Conservation (phyloP, 2,113 vertebrate species). For the Tachycineta bicolor region DNA sequence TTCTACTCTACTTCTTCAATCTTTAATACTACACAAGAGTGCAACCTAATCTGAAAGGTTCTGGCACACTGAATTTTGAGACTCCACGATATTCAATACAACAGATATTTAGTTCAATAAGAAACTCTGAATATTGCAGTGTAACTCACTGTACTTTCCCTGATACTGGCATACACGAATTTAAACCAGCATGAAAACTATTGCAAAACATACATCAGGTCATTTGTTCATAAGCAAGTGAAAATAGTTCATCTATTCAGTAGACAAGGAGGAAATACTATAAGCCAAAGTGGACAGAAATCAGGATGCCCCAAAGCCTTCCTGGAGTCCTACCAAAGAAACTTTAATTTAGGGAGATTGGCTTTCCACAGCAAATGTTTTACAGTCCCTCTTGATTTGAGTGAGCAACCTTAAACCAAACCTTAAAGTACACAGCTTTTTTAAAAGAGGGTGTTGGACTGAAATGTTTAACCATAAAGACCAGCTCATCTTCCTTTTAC, state of each 20-base stretch:
- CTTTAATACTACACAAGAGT: neutral
- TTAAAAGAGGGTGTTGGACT: slow-evolving; percentile 38
- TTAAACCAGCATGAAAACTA: neutral
- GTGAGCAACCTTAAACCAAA: slow-evolving; percentile 37
- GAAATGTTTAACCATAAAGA: slow-evolving; percentile 45
- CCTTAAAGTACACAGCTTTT: neutral
- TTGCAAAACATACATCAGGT: neutral
- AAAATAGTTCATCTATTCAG: neutral
- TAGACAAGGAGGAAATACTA: neutral
- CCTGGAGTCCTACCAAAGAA: slow-evolving; percentile 20
- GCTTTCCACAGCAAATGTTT: neutral
- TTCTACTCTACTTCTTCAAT: neutral
- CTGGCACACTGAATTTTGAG: neutral
- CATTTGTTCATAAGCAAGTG: neutral
- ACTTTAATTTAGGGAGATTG: neutral
- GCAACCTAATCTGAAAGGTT: neutral
- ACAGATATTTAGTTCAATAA: neutral
- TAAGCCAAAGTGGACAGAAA: slow-evolving; percentile 2
- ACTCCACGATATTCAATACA: neutral
- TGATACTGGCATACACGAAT: neutral
- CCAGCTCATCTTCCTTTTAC: slow-evolving; percentile 20
- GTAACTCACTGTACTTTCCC: neutral
- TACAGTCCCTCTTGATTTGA: slow-evolving; percentile 8
- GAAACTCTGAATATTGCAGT: neutral
- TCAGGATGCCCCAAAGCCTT: slow-evolving; percentile 20